Conservation (phyloP, 2,797 vertebrate species). For the Tympanoctomys barrerae region DNA sequence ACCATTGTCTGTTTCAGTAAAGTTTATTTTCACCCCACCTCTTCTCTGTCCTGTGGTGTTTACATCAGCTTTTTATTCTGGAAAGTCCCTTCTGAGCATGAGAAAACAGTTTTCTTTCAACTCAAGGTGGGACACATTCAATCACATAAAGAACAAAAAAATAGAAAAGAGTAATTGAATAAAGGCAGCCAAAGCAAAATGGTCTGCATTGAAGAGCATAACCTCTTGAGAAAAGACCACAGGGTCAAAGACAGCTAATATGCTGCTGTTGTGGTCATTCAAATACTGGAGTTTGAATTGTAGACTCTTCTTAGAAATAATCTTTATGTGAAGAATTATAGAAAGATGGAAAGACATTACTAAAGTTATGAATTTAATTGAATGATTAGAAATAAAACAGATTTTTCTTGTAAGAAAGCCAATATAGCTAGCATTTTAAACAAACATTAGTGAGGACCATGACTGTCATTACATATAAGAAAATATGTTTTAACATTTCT, state of each 20-base stretch:
- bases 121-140: background rate
- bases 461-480: background rate
- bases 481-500: background rate
- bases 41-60: background rate
- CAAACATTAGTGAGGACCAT: background rate
- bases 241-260: background rate
- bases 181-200: constrained; percentile 37
- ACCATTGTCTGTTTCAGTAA: background rate
- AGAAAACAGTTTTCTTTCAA: constrained; percentile 11
- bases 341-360: background rate
- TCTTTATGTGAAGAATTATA: constrained; percentile 11
- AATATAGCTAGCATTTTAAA: background rate
- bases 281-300: background rate
- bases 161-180: background rate
- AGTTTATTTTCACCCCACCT: background rate
- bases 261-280: background rate
- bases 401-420: background rate
- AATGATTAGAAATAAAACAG: background rate
- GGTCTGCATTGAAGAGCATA: background rate
- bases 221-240: background rate
- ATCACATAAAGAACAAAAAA: background rate
- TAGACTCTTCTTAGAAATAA: background rate
- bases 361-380: constrained; percentile 24
- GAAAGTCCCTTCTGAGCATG: background rate
- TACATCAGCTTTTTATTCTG: background rate